phyloP scores from a whole-genome alignment of 2,888 invertebrate species.

The Drosophila ustulata region DNA sequence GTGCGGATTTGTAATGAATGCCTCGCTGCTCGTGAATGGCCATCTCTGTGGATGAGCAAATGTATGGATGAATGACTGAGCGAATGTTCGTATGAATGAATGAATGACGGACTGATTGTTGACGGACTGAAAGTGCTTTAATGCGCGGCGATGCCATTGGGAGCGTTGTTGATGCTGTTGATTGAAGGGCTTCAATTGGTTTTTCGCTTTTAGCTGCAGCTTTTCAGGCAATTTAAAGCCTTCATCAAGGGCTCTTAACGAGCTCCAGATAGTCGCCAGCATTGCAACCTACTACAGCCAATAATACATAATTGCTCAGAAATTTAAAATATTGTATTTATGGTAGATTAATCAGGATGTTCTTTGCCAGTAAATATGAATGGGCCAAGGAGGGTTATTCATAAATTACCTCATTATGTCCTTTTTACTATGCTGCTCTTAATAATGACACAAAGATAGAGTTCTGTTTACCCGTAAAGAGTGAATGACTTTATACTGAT shows the following conservation, averaged over 20 bases:
- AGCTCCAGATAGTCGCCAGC: conserved; percentile 24
- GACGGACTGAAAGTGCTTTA: conserved; percentile 33
- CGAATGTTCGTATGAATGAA: conserved; percentile 35
- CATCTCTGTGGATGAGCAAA: conserved; percentile 17
- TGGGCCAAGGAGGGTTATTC: no score
- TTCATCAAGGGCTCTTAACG: conserved; percentile 28
- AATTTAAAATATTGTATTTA: background rate
- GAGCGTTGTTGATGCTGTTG: conserved; percentile 24
- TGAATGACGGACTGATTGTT: conserved; percentile 61
- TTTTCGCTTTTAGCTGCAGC: conserved; percentile 30
- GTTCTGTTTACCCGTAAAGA: no score
- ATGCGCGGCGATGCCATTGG: background rate
- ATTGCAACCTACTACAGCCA: conserved; percentile 22
- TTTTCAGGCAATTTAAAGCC: conserved; percentile 39
- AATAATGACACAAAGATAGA: no score
- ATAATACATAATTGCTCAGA: background rate
- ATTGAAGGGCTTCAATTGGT: conserved; percentile 65
- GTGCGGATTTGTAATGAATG: conserved; percentile 73
- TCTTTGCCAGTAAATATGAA: background rate
- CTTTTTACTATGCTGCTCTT: no score
- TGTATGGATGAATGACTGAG: conserved; percentile 49
- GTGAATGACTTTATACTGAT: no score
- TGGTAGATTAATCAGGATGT: background rate
- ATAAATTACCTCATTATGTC: no score
- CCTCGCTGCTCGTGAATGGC: conserved; percentile 65